Base-by-base conservation (phyloP, 92 coral and sea anemone species). In the Zoanthus solanderi region DNA sequence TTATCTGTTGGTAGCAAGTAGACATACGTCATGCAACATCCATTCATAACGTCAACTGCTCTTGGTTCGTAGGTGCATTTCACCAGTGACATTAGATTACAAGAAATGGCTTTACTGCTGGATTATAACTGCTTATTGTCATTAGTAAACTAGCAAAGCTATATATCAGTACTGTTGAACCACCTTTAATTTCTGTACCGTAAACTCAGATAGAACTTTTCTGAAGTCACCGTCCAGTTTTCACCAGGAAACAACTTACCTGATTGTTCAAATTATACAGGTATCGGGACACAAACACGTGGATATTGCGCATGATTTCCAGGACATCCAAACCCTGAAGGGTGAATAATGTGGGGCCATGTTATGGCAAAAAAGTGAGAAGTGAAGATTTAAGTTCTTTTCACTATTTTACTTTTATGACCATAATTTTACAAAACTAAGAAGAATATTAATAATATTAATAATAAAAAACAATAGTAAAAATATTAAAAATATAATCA, bases 281-380 rank as follows among this genome's bases (percentile, higher is more conserved):
- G 76, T 97, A 97, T 5, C 99, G 97, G 2, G 99, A 97, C 15
- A 97, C 98, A 42, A 97, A 97, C 87, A 97, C 97, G 75, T 97
- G 99, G 60, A 97, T 97, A 88, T 97, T 97, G 29, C 99, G 92
- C 99, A 97, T 97, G 31, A 97, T 97, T 88, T 97, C 99, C 76
- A 97, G 91, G 48, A 97, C 99, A 87, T 97, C 99, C 18, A 97
- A 91, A 29, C 99, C 99, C 99, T 96, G 75, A 0, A 72, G 54
- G 48, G 68, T 32, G 15, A 68, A 56, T 56, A 61, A 76, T 16
- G 16, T 50, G 12, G 13, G 44, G 0, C 31, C 48, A 16, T 17
- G 17, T 29, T 34, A 63, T 32, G 16, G n/a, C 63, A 7, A 17
- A 16, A 31, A 69, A 4, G 8, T 18, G 30, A n/a, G 3, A 56